phyloP scores from a whole-genome alignment of 2,797 vertebrate genomes.

The Schizopygopsis pylzovi region DNA sequence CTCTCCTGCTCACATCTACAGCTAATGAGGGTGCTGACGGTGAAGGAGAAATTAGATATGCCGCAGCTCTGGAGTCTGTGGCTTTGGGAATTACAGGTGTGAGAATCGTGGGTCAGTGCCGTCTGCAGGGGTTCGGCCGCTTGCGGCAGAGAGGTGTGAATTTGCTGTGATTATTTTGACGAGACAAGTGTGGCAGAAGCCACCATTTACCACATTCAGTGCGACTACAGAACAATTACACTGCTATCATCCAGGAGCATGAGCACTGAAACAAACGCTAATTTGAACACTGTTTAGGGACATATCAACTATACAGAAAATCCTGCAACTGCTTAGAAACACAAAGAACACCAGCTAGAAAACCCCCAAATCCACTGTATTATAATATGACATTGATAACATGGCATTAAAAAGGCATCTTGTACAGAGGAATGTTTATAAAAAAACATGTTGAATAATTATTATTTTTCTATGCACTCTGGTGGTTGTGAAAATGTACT shows the following conservation, averaged over 20 bases:
- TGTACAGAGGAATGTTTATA: not conserved
- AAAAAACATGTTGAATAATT: not conserved
- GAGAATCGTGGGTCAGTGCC: constrained; percentile 47
- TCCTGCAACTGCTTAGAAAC: not conserved
- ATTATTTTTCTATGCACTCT: not conserved
- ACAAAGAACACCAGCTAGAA: not conserved
- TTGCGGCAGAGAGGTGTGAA: constrained; percentile 39
- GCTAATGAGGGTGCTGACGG: constrained; percentile 57
- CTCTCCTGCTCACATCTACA: constrained; percentile 48
- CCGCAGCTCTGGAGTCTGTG: constrained; percentile 16
- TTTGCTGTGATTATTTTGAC: constrained; percentile 48
- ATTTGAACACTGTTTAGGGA: not conserved
- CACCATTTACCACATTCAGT: constrained; percentile 23
- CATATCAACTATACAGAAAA: not conserved
- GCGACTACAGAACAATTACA: constrained; percentile 7
- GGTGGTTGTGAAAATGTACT: not conserved
- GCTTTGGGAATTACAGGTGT: constrained; percentile 50
- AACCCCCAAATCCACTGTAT: not conserved
- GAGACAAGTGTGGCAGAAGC: constrained; percentile 6
- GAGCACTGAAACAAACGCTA: not conserved
- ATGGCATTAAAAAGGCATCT: not conserved
- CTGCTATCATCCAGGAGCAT: not conserved
- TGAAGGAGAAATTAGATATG: constrained; percentile 40
- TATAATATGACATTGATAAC: not conserved
- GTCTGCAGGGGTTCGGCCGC: constrained; percentile 38